A percentile compares a stretch with the other conserved stretches of the same genome.
Evolutionary conservation across 2,888 invertebrate species (phyloP).

Genomic region (Sphaerophoria taeniata): DNA sequence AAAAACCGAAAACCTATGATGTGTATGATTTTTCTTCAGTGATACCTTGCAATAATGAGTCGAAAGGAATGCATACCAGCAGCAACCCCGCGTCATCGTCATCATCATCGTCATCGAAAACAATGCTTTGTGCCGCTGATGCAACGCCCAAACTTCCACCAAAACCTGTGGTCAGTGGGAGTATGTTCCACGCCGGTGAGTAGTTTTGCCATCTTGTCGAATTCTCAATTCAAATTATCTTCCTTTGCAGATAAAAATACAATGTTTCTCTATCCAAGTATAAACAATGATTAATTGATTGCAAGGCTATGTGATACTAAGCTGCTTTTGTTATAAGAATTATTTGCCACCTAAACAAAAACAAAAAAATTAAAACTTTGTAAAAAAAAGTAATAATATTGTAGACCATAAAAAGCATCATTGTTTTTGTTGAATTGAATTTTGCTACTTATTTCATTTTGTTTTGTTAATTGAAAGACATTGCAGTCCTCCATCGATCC

Average conservation of each 20-base stretch:
- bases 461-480: neutral
- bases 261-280: slow-evolving; percentile 86
- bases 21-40: slow-evolving; percentile 42
- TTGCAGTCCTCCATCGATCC: too few species aligned
- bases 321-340: slow-evolving; percentile 65
- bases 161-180: slow-evolving; percentile 84
- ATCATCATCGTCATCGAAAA: slow-evolving; percentile 77
- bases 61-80: slow-evolving; percentile 24
- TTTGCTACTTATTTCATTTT: neutral
- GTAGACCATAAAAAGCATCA: slow-evolving; percentile 54
- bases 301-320: slow-evolving; percentile 81
- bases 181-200: slow-evolving; percentile 81
- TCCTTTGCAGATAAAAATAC: slow-evolving; percentile 82
- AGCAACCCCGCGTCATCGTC: slow-evolving; percentile 68
- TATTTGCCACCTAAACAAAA: slow-evolving; percentile 59
- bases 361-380: slow-evolving; percentile 51
- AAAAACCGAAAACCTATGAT: slow-evolving; percentile 79
- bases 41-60: slow-evolving; percentile 49
- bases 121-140: slow-evolving; percentile 81
- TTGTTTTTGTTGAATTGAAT: slow-evolving; percentile 51
- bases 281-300: slow-evolving; percentile 84
- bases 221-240: slow-evolving; percentile 15
- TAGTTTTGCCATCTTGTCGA: neutral
- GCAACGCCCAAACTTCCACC: slow-evolving; percentile 85
- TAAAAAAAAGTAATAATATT: slow-evolving; percentile 61